These are phyloP conservation scores for Noctua janthe DNA, from an alignment of 2,888 invertebrate genomes.

Conservation along the genomic window DNA sequence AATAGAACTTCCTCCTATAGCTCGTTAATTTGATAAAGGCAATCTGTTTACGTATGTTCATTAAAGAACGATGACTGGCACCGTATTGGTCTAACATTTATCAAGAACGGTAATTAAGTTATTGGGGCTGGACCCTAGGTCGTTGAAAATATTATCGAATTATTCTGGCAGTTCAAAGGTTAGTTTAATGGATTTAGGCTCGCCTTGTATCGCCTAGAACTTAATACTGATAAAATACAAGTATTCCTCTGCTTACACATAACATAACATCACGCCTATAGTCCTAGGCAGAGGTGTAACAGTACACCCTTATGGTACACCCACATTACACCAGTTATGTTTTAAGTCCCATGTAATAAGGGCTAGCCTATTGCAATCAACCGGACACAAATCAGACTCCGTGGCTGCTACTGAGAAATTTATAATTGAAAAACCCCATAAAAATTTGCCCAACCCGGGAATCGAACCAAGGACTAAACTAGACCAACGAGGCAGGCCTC, in stretches of 20 bases:
- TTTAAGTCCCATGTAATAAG: not conserved
- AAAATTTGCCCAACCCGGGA: not conserved
- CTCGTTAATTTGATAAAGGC: constrained; percentile 9
- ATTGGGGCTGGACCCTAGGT: not conserved
- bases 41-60: constrained; percentile 7
- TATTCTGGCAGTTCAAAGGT: not conserved
- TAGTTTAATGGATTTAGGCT: not conserved
- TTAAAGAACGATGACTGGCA: not conserved
- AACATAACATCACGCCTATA: not conserved
- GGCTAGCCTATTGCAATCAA: not conserved
- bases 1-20: not conserved
- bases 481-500: not conserved
- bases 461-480: not conserved
- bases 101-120: constrained; percentile 12
- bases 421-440: not conserved
- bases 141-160: constrained; percentile 6
- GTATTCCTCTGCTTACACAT: not conserved
- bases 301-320: not conserved
- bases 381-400: not conserved
- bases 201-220: not conserved
- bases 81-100: constrained; percentile 7
- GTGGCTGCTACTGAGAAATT: too few species aligned
- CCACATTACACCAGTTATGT: not conserved
- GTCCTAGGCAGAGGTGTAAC: not conserved
- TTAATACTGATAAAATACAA: not conserved